Evolutionary conservation across 2,113 vertebrate species (phyloP).

Genomic region (Corythaeola cristata): DNA sequence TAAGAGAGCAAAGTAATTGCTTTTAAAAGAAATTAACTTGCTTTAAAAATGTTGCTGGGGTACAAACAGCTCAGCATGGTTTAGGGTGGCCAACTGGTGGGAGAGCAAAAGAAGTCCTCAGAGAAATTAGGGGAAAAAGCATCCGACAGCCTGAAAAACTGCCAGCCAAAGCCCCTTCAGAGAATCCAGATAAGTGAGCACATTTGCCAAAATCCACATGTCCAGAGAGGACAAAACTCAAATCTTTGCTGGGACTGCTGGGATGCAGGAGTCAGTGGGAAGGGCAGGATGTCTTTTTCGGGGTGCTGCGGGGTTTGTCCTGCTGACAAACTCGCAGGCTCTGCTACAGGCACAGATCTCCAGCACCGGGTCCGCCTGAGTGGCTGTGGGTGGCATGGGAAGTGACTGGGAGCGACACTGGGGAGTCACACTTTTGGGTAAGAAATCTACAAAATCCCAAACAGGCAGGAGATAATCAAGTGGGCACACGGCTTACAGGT

Average conservation of each 20-base stretch:
- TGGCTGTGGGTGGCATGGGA: neutral
- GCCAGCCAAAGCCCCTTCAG: neutral
- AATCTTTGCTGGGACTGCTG: neutral
- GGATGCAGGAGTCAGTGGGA: neutral
- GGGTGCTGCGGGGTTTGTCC: neutral
- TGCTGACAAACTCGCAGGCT: neutral
- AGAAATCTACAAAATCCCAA: neutral
- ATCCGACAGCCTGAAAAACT: neutral
- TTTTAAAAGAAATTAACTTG: conserved; percentile 4
- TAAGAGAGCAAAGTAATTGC: neutral
- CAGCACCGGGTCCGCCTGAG: neutral
- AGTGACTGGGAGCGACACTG: fast-evolving
- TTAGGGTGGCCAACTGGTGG: neutral
- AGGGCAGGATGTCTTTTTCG: neutral
- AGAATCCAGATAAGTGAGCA: neutral
- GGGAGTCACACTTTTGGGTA: neutral
- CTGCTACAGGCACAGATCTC: neutral
- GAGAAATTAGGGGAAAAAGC: neutral
- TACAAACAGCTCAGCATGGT: neutral
- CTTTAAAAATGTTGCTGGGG: neutral
- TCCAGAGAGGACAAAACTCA: neutral
- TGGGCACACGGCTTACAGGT: fast-evolving
- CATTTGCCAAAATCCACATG: neutral
- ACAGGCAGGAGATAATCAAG: neutral
- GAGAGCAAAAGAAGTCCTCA: neutral